These are phyloP conservation scores for Sisyra nigra DNA, from an alignment of 2,888 invertebrate species.

Conservation along the genomic window DNA sequence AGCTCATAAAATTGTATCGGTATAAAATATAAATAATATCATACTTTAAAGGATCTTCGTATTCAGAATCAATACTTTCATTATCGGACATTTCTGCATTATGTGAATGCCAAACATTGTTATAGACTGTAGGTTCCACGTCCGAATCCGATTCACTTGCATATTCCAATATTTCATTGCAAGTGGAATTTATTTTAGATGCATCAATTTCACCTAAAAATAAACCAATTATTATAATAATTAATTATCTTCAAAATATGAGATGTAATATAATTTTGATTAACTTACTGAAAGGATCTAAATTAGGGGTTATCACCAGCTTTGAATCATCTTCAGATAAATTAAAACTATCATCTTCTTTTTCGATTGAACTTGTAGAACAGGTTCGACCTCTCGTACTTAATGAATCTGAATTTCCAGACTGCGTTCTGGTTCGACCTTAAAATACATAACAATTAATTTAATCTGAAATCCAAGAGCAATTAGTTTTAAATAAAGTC, in stretches of 20 bases:
- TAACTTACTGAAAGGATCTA: slow-evolving; percentile 42
- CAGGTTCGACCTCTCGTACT: slow-evolving; percentile 13
- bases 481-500: neutral
- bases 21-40: slow-evolving; percentile 13
- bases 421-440: slow-evolving; percentile 10
- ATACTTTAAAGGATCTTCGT: slow-evolving; percentile 61
- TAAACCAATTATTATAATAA: neutral
- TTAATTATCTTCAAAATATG: neutral
- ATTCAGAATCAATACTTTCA: slow-evolving; percentile 60
- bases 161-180: slow-evolving; percentile 45
- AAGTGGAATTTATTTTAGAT: slow-evolving; percentile 31
- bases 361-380: slow-evolving; percentile 18
- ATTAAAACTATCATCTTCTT: slow-evolving; percentile 19
- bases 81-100: slow-evolving; percentile 57
- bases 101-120: slow-evolving; percentile 43
- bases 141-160: slow-evolving; percentile 63
- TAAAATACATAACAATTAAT: slow-evolving; percentile 3
- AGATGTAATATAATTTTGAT: neutral
- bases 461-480: too few species aligned
- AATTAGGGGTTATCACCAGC: slow-evolving; percentile 25
- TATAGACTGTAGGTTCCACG: slow-evolving; percentile 43
- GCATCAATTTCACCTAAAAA: slow-evolving; percentile 34
- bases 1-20: neutral
- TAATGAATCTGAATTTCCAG: slow-evolving; percentile 5
- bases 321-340: slow-evolving; percentile 30